Conservation (phyloP, 2,888 invertebrate species). For the Pandemis heparana region DNA sequence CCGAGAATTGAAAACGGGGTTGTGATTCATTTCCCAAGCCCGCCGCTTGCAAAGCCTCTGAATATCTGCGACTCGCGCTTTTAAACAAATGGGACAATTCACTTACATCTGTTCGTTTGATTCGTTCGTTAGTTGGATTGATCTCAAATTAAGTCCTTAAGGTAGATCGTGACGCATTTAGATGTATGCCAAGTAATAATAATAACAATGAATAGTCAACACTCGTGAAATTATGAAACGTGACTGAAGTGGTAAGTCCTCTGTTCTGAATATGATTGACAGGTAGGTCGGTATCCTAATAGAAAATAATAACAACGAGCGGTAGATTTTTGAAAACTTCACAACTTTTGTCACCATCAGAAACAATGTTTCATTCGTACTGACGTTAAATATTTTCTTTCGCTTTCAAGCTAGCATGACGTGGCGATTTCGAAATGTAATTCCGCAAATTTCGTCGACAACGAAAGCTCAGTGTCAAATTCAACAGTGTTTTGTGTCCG, state of each 20-base stretch:
- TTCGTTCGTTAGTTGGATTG: slow-evolving; percentile 21
- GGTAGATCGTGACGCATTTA: background rate
- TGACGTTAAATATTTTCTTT: slow-evolving; percentile 1
- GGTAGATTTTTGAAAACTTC: slow-evolving; percentile 5
- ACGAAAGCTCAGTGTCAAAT: slow-evolving; percentile 35
- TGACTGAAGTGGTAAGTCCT: slow-evolving; percentile 9
- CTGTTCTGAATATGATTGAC: no score
- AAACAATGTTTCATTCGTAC: background rate
- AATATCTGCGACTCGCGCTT: slow-evolving; percentile 58
- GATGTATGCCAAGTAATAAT: background rate
- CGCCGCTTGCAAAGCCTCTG: slow-evolving; percentile 68
- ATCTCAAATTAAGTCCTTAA: slow-evolving; percentile 6
- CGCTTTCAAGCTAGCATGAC: slow-evolving; percentile 15
- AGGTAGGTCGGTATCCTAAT: no score
- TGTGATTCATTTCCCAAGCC: slow-evolving; percentile 84
- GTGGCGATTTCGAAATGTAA: slow-evolving; percentile 27
- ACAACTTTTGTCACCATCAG: background rate
- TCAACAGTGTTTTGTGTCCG: slow-evolving; percentile 34
- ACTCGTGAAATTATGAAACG: slow-evolving; percentile 33
- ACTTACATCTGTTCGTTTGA: slow-evolving; percentile 44
- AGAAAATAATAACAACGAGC: background rate
- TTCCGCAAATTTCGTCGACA: slow-evolving; percentile 22
- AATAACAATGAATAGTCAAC: background rate
- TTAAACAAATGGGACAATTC: slow-evolving; percentile 47
- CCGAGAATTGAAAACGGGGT: slow-evolving; percentile 81